phyloP scores from a whole-genome alignment of 2,113 vertebrate species.

The Platanista minor region DNA sequence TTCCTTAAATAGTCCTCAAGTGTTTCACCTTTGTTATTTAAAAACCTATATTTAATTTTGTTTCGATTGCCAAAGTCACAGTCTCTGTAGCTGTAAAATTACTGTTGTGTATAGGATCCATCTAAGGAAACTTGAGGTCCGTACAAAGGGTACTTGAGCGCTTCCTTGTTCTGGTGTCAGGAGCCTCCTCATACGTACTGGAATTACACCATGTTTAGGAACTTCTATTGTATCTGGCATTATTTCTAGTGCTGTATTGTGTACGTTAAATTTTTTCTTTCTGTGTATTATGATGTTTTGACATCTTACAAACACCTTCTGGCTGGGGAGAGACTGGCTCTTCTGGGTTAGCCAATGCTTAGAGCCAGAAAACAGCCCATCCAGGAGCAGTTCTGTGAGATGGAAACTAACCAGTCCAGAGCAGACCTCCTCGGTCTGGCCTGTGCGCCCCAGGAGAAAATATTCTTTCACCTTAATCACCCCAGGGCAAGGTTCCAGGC shows the following conservation, averaged over 20 bases:
- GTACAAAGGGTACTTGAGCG: neutral
- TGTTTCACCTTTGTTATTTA: neutral
- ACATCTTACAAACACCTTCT: neutral
- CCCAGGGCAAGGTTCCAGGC: neutral
- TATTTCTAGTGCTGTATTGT: neutral
- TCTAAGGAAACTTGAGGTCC: neutral
- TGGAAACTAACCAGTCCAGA: neutral
- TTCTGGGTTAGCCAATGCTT: neutral
- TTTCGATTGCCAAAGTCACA: neutral
- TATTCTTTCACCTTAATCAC: neutral
- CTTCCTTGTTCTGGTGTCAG: neutral
- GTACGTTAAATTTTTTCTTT: neutral
- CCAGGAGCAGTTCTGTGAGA: neutral
- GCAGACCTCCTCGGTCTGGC: neutral
- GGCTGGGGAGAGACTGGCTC: neutral
- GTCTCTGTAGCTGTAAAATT: neutral
- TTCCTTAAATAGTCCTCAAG: neutral
- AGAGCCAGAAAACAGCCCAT: neutral
- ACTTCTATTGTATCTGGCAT: neutral
- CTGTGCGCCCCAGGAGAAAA: neutral
- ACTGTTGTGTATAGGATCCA: neutral
- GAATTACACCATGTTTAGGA: neutral
- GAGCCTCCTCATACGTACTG: neutral
- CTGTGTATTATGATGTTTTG: neutral
- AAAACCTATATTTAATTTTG: neutral